Conservation (phyloP, 2,888 invertebrate genomes). For the Ernsta delagoae region DNA sequence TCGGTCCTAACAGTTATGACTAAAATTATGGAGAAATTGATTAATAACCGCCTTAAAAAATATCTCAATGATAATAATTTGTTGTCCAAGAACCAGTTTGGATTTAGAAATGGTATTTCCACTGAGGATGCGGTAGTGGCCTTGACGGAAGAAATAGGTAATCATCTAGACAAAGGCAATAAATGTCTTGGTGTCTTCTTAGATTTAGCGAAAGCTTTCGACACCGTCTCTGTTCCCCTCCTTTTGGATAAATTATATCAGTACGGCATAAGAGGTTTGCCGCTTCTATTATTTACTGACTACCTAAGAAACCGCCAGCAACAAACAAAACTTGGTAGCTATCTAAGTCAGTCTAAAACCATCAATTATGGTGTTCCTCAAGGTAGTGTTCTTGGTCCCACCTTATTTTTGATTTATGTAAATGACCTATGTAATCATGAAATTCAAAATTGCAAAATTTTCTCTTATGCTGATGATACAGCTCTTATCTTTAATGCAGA, state of each 20-base stretch:
- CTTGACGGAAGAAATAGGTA: conserved; percentile 15
- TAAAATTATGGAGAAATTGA: conserved; percentile 22
- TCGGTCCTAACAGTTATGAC: conserved; percentile 5
- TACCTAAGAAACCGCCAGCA: conserved; percentile 13
- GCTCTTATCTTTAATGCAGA: conserved; percentile 32
- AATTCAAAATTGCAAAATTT: conserved; percentile 30
- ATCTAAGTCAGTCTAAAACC: neutral
- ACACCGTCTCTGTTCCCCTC: conserved; percentile 12
- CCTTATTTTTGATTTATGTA: conserved; percentile 21
- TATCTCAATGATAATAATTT: neutral
- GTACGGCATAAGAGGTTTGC: conserved; percentile 25
- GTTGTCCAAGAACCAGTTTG: conserved; percentile 16
- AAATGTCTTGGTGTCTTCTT: conserved; percentile 23
- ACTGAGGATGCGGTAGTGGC: conserved; percentile 15
- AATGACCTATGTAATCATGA: conserved; percentile 20
- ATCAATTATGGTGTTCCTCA: conserved; percentile 33
- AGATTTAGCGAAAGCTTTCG: conserved; percentile 19
- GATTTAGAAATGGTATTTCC: conserved; percentile 22
- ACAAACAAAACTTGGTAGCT: conserved; percentile 11
- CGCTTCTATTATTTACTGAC: conserved; percentile 15
- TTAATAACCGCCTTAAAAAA: conserved; percentile 18
- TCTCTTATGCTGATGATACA: conserved; percentile 34
- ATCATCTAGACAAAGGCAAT: conserved; percentile 10
- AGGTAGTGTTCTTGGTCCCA: conserved; percentile 33
- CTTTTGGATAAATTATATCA: conserved; percentile 24